Evolutionary conservation across 2,888 invertebrate species (phyloP).

Genomic region (Tetragonisca angustula): DNA sequence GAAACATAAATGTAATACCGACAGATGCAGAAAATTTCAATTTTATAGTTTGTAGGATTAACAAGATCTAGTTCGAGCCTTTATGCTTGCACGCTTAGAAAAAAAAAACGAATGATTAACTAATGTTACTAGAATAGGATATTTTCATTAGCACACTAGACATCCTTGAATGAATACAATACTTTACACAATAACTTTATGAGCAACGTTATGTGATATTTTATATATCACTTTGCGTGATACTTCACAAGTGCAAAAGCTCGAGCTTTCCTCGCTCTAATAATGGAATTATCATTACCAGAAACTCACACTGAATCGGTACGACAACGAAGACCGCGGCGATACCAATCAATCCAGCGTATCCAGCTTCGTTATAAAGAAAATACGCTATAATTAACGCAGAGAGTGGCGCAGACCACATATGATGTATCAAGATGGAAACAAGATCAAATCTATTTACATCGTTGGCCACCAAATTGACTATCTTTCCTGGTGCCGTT

Average conservation of each 20-base stretch:
- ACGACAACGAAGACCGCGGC: constrained; percentile 92
- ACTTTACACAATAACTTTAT: neutral
- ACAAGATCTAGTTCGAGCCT: neutral
- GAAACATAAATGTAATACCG: constrained; percentile 32
- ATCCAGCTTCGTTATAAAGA: constrained; percentile 90
- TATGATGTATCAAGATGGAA: constrained; percentile 94
- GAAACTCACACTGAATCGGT: constrained; percentile 91
- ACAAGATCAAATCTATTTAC: constrained; percentile 97
- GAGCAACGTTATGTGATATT: neutral
- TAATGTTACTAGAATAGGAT: neutral
- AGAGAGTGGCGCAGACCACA: constrained; percentile 94
- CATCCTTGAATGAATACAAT: neutral
- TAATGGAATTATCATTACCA: constrained; percentile 8
- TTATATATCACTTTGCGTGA: neutral
- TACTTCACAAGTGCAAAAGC: neutral
- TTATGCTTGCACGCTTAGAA: neutral
- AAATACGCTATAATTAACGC: constrained; percentile 90
- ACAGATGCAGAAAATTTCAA: neutral
- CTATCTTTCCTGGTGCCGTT: constrained; percentile 87
- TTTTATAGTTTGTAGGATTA: neutral
- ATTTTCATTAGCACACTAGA: neutral
- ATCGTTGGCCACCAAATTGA: constrained; percentile 91
- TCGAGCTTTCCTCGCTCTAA: neutral
- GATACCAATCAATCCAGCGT: constrained; percentile 93
- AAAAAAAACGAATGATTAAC: neutral